Base-by-base conservation (phyloP, 2,888 invertebrate species). In the Agonopterix arenella region DNA sequence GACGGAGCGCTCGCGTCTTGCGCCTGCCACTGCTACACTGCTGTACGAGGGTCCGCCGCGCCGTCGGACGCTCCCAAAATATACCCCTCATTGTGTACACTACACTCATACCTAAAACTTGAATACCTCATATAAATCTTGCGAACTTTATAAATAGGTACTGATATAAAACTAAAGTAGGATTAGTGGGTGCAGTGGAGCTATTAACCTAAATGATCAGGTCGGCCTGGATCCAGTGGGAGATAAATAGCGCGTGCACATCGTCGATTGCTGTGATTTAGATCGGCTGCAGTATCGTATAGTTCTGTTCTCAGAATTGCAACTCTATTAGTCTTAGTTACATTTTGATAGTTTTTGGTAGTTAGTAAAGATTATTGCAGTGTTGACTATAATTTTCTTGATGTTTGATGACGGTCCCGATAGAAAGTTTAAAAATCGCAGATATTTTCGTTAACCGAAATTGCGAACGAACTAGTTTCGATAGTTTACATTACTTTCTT, bases 1-100 rank as follows among this genome's bases (percentile, higher is more conserved):
- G 46, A 50, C 60, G 66, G 62, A 68, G 72, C 59, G 57, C 64
- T 56, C 64, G 48, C 36, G 49, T 10, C 64, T 67, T 53, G 54
- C 76, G 80, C 76, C 68, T 59, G 76, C 78, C 73, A 66, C 73
- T 60, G 70, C 72, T 67, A 66, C 73, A 82, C 83, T 83, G 80
- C 52, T 71, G 56, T 58, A 38, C 50, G 66, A 62, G 68, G 67
- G 70, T 71, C 73, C 72, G 66, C 70, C 66, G 43, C 62, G 61
- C 73, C 57, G 68, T 55, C 64, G 73, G 71, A 58, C 70, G 73
- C 62, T 76, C 83, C 84, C 28, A 4, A 67, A 78, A 88, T 88
- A 89, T 88, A 89, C 70, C 64, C 76, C 68, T 66, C 76, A 84
- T 85, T 86, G 84, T 88, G 84, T 85, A 79, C 83, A 82, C 78